A percentile compares a stretch with the other conserved stretches of the same genome.
Evolutionary conservation across 2,113 vertebrate genomes (phyloP).

Genomic region (Balaeniceps rex): DNA sequence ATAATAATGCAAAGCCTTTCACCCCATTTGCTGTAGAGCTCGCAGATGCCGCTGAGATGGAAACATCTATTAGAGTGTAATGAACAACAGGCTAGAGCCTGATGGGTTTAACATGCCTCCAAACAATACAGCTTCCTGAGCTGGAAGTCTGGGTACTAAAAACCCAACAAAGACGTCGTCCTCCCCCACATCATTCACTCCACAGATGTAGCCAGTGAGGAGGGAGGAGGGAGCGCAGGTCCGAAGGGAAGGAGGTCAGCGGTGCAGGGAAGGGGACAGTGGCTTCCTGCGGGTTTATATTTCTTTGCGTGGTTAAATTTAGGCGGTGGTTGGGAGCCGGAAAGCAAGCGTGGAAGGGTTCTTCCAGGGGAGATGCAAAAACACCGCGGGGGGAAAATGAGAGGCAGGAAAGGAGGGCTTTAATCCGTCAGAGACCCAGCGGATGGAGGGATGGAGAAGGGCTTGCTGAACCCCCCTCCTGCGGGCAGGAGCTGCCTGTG

Average conservation of each 20-base stretch:
- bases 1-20: background rate
- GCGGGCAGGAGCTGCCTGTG: background rate
- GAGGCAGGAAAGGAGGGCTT: background rate
- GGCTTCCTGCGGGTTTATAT: accelerated
- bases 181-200: background rate
- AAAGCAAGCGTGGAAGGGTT: accelerated
- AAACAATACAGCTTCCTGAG: conserved; percentile 4
- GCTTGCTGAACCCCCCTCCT: background rate
- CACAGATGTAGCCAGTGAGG: background rate
- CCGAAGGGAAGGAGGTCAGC: background rate
- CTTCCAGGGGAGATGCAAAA: background rate
- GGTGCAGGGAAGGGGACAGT: accelerated
- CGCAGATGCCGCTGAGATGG: background rate
- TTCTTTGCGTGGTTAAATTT: accelerated
- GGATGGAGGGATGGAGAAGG: background rate
- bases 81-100: background rate
- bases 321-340: background rate
- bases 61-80: background rate
- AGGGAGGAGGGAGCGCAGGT: background rate
- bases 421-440: accelerated
- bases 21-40: background rate
- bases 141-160: background rate
- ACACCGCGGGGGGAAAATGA: accelerated
- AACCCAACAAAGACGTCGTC: background rate
- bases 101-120: background rate